Evolutionary conservation across 1,140 invertebrate genomes (phyloP).

Genomic region (Stegodyphus dumicola): DNA sequence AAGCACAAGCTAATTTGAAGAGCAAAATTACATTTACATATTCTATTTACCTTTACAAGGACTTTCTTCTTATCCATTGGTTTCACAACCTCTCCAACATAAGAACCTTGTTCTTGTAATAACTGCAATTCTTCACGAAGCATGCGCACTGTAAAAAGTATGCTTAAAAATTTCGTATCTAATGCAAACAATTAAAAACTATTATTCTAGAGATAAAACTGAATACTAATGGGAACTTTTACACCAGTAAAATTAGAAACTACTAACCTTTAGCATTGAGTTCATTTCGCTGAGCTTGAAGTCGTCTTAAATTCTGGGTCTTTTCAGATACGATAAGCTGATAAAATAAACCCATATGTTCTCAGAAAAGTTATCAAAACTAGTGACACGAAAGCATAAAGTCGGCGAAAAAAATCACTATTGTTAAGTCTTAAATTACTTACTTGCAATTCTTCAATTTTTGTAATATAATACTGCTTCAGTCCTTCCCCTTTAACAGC

Average conservation of each 20-base stretch:
- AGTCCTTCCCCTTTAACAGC: slow-evolving; percentile 81
- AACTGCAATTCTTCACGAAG: slow-evolving; percentile 96
- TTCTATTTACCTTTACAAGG: slow-evolving; percentile 82
- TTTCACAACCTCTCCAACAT: slow-evolving; percentile 99
- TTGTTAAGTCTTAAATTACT: background rate
- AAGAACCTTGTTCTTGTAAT: slow-evolving; percentile 98
- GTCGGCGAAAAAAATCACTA: background rate
- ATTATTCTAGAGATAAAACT: too few species aligned
- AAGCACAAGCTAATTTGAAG: too few species aligned
- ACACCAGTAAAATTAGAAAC: background rate
- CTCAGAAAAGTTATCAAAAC: too few species aligned
- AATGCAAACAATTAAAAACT: background rate
- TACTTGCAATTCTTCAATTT: slow-evolving; percentile 94
- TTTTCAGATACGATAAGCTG: slow-evolving; percentile 93
- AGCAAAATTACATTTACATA: background rate
- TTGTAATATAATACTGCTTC: slow-evolving; percentile 92
- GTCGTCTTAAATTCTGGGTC: slow-evolving; percentile 93
- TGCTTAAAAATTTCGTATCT: background rate
- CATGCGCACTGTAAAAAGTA: slow-evolving; percentile 83
- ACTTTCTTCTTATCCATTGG: slow-evolving; percentile 99
- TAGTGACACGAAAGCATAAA: background rate
- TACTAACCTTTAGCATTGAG: slow-evolving; percentile 96
- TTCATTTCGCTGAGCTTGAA: slow-evolving; percentile 99
- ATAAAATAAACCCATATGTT: slow-evolving; percentile 53
- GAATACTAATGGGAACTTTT: too few species aligned